Evolutionary conservation across 2,113 vertebrate species (phyloP).

Genomic region (Eulemur rufifrons): DNA sequence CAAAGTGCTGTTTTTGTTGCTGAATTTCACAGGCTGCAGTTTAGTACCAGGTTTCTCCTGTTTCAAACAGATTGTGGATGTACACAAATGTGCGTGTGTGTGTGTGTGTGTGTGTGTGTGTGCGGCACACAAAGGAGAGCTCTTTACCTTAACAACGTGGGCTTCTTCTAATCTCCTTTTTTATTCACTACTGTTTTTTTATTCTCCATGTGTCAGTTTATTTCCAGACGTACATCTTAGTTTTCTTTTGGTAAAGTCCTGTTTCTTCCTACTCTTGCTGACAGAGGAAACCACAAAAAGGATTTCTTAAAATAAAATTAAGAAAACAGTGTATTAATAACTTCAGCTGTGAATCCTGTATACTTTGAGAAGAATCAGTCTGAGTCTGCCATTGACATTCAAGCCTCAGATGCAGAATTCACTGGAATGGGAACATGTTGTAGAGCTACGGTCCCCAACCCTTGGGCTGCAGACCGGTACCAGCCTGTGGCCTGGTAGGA

Average conservation of each 20-base stretch:
- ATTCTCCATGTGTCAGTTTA: background rate
- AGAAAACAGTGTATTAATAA: background rate
- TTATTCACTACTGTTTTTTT: background rate
- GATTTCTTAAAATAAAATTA: conserved; percentile 15
- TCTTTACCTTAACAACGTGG: background rate
- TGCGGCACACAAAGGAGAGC: fast-evolving
- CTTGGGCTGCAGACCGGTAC: too few species aligned
- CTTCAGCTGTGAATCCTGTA: background rate
- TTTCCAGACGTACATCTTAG: background rate
- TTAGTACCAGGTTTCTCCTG: background rate
- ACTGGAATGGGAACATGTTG: background rate
- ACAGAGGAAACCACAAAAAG: conserved; percentile 17
- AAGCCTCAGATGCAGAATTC: background rate
- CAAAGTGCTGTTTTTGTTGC: background rate
- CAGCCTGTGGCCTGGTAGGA: too few species aligned
- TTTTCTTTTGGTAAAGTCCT: background rate
- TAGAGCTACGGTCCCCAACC: too few species aligned
- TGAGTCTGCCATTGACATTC: background rate
- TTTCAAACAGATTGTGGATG: background rate
- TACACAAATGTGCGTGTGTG: background rate
- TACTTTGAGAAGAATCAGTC: background rate
- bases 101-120: background rate
- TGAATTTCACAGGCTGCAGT: background rate
- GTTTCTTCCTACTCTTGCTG: background rate
- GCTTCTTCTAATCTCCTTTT: background rate